phyloP scores from a whole-genome alignment of 2,888 invertebrate genomes.

The Hartigia nigra region DNA sequence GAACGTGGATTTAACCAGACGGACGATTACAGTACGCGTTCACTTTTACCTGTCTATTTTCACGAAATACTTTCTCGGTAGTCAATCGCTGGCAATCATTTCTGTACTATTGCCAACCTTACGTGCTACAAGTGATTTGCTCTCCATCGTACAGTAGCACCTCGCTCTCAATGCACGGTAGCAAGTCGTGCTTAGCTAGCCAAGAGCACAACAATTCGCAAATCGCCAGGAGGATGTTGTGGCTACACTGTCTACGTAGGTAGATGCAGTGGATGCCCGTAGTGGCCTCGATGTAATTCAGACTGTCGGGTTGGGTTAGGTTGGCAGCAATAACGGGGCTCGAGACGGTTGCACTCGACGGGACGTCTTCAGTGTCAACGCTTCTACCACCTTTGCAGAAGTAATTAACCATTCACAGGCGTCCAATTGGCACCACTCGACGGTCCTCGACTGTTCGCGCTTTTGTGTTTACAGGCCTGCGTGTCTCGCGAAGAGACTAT shows the following conservation, averaged over 20 bases:
- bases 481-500: background rate
- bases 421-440: background rate
- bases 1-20: background rate
- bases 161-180: background rate
- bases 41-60: background rate
- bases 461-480: background rate
- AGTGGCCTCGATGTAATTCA: background rate
- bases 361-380: background rate
- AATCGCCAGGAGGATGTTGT: background rate
- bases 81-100: background rate
- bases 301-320: background rate
- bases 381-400: background rate
- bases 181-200: background rate
- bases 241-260: background rate
- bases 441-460: background rate
- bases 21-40: background rate
- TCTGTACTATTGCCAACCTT: background rate
- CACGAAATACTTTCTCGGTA: background rate
- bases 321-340: background rate
- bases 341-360: background rate
- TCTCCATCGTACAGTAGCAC: background rate
- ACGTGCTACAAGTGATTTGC: background rate
- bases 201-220: background rate
- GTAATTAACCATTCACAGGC: slow-evolving; percentile 1
- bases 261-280: background rate